Evolutionary conservation across 2,888 invertebrate genomes (phyloP), one percentile per base, ranked within the genome.

Genomic region (Peribatodes rhomboidaria): DNA sequence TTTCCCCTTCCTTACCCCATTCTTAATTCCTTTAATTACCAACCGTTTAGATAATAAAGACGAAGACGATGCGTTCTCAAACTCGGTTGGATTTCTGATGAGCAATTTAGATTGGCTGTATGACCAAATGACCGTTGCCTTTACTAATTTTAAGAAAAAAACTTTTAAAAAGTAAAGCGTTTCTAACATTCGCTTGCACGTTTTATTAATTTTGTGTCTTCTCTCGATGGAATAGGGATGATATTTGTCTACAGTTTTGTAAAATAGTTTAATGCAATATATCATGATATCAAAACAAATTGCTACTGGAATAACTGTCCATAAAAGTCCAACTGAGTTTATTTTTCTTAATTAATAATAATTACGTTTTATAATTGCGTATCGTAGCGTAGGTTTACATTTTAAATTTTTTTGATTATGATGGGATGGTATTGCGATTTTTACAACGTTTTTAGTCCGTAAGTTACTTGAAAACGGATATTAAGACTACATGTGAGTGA

Each of bases 11-110:
- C 68, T 72, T 73, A 75, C 37, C 70, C 68, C 66, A 60, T 68
- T 74, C 74, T 77, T 77, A 75, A 76, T 79, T 76, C 73, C 71
- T 78, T 84, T 83, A 80, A 85, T 84, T 84, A 82, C 67, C 58
- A 77, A 76, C 76, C 78, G 76, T 82, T 83, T 82, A 83, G 83
- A 82, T 79, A 76, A 50, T 68, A 67, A 60, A 56, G 52, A 50
- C 69, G 69, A 68, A 72, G 75, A 74, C 72, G 72, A 73, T 68
- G 61, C 61, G 60, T 68, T 68, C 56, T 37, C 52, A 62, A 60
- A 67, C 57, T 57, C 46, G 39, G 61, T 65, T 57, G 44, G 61
- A 67, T 70, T 65, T 68, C 58, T 65, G 73, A 75, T 78, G 63
- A 63, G 70, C 64, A 76, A 74, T 81, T 79, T 71, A 75, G 74